These are phyloP conservation scores for Pygocentrus nattereri DNA, from an alignment of 2,797 vertebrate genomes.

Conservation along the genomic window DNA sequence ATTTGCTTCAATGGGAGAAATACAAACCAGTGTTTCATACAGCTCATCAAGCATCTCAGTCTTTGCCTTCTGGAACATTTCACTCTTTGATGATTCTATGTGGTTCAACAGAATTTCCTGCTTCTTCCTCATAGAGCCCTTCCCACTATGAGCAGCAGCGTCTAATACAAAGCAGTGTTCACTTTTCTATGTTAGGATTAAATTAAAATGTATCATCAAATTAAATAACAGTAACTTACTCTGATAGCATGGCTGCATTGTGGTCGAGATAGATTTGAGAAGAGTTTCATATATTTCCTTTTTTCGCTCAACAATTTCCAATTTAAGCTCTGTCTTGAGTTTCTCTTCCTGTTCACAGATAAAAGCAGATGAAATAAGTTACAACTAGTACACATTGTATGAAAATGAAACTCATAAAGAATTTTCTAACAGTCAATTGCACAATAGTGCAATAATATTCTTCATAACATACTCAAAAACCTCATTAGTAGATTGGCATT, in stretches of 20 bases:
- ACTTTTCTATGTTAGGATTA: too few species aligned
- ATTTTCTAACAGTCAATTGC: too few species aligned
- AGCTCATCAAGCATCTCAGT: background rate
- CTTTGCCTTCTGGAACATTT: background rate
- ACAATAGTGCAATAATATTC: too few species aligned
- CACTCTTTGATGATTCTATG: background rate
- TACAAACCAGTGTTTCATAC: background rate
- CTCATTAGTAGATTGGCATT: too few species aligned
- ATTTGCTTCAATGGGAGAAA: background rate
- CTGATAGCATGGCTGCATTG: background rate
- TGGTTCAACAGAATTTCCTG: background rate
- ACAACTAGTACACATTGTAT: too few species aligned
- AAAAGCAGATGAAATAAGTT: too few species aligned
- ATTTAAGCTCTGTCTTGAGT: background rate
- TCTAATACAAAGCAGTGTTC: background rate
- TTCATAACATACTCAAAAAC: too few species aligned
- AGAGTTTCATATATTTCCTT: background rate
- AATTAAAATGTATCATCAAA: background rate
- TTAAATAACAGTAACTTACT: slow-evolving; percentile 6
- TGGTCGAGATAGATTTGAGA: background rate
- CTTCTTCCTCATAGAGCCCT: background rate
- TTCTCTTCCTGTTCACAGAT: too few species aligned
- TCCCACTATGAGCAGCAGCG: background rate
- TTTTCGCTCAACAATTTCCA: background rate
- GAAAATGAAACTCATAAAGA: too few species aligned